Conservation (phyloP, 2,797 vertebrate genomes). For the Pagetopsis macropterus region DNA sequence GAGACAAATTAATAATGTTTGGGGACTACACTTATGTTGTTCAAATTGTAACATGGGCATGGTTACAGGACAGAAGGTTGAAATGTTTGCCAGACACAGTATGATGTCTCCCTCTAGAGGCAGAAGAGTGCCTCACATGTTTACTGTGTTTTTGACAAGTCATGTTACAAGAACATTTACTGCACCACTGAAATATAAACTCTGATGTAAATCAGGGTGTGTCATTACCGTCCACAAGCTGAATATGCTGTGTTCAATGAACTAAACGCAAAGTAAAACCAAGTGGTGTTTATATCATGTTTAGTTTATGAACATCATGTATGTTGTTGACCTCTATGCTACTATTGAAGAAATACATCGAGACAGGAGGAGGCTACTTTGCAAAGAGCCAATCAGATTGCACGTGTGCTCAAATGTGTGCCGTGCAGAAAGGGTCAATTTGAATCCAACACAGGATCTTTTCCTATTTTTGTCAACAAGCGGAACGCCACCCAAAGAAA, state of each 20-base stretch:
- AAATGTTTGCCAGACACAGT: background rate
- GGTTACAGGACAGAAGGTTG: background rate
- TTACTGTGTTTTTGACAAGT: accelerated
- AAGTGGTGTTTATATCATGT: background rate
- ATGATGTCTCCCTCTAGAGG: slow-evolving; percentile 20
- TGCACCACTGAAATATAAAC: background rate
- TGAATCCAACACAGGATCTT: too few relatives aligned
- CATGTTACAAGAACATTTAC: background rate
- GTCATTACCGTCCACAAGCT: background rate
- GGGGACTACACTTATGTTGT: too few relatives aligned
- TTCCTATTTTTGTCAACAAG: too few relatives aligned
- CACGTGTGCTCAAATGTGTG: too few relatives aligned
- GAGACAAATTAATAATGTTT: too few relatives aligned
- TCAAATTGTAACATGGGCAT: background rate
- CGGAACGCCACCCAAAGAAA: too few relatives aligned
- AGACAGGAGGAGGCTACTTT: too few relatives aligned
- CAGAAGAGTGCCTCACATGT: background rate
- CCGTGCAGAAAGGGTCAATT: too few relatives aligned
- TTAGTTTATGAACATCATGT: too few relatives aligned
- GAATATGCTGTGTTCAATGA: background rate
- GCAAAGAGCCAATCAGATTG: background rate
- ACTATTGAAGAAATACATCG: too few relatives aligned
- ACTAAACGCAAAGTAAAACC: background rate
- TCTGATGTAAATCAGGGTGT: background rate
- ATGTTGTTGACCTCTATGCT: too few relatives aligned